phyloP scores from a whole-genome alignment of 2,888 invertebrate genomes.

The Furcula furcula region DNA sequence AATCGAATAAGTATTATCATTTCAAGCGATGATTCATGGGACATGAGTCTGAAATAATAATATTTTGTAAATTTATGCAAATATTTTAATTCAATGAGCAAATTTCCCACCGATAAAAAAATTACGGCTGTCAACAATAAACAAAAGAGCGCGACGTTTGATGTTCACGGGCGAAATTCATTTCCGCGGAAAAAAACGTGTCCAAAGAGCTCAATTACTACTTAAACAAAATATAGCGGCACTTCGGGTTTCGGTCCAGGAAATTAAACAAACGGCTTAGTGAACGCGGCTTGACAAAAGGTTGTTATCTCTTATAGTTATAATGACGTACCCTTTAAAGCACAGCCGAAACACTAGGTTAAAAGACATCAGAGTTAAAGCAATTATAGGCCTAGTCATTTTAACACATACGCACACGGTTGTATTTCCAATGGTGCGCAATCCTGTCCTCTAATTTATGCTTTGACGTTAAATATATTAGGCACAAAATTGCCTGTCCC shows the following conservation, averaged over 20 bases:
- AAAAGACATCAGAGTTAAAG: constrained; percentile 55
- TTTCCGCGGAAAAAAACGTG: constrained; percentile 70
- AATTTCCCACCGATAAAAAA: constrained; percentile 19
- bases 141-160: constrained; percentile 42
- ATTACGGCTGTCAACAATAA: constrained; percentile 30
- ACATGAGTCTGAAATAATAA: no score
- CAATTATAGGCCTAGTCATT: constrained; percentile 63
- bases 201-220: constrained; percentile 75
- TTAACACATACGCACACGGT: constrained; percentile 50
- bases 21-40: constrained; percentile 15
- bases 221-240: constrained; percentile 75
- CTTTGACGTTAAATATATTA: constrained; percentile 51
- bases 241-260: constrained; percentile 69
- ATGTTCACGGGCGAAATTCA: constrained; percentile 53
- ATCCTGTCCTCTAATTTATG: constrained; percentile 50
- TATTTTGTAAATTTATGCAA: constrained; percentile 7
- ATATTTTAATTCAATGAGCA: constrained; percentile 29
- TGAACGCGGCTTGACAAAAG: constrained; percentile 58
- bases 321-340: constrained; percentile 58
- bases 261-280: constrained; percentile 77
- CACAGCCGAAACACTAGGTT: constrained; percentile 51
- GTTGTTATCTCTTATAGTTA: constrained; percentile 69
- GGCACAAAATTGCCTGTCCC: constrained; percentile 46
- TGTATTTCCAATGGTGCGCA: constrained; percentile 51
- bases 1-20: constrained; percentile 7